Percentiles rank a stretch among this genome's conserved stretches.
Conservation (phyloP, 2,888 invertebrate genomes). For the Hemistola chrysoprasaria region DNA sequence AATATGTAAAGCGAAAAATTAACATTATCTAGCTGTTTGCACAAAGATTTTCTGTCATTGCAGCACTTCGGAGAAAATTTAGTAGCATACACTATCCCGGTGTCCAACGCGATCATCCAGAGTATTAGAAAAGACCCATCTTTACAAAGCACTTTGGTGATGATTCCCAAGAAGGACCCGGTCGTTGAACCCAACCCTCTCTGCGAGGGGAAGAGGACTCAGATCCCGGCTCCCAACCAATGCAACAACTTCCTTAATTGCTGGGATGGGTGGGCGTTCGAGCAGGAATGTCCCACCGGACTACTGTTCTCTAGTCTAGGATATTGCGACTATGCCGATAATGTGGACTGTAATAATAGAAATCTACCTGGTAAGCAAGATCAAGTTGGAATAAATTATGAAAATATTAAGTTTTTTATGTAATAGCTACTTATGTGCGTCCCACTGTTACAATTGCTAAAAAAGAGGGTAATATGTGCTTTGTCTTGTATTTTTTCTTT, state of each 20-base stretch:
- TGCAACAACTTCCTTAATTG: constrained; percentile 87
- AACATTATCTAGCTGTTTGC: too few species aligned
- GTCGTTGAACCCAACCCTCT: constrained; percentile 53
- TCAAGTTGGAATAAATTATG: too few species aligned
- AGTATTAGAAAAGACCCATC: constrained; percentile 58
- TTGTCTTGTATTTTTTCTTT: too few species aligned
- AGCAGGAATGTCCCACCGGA: constrained; percentile 85
- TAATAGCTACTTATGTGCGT: too few species aligned
- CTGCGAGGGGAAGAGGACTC: constrained; percentile 79
- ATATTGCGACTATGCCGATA: constrained; percentile 85
- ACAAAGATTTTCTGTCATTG: neutral
- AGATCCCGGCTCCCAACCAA: constrained; percentile 81
- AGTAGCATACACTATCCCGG: constrained; percentile 64
- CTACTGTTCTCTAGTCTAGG: constrained; percentile 82
- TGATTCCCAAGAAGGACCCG: constrained; percentile 47
- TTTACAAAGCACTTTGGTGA: constrained; percentile 59
- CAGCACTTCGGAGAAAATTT: constrained; percentile 45
- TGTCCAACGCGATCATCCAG: constrained; percentile 64
- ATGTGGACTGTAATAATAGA: constrained; percentile 83
- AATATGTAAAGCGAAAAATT: neutral
- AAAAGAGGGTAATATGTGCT: too few species aligned
- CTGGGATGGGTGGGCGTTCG: constrained; percentile 86
- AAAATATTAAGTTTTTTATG: too few species aligned
- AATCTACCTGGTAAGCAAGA: constrained; percentile 58
- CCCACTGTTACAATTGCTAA: too few species aligned